Conservation (phyloP, 2,113 vertebrate genomes). For the Globicephala melas region DNA sequence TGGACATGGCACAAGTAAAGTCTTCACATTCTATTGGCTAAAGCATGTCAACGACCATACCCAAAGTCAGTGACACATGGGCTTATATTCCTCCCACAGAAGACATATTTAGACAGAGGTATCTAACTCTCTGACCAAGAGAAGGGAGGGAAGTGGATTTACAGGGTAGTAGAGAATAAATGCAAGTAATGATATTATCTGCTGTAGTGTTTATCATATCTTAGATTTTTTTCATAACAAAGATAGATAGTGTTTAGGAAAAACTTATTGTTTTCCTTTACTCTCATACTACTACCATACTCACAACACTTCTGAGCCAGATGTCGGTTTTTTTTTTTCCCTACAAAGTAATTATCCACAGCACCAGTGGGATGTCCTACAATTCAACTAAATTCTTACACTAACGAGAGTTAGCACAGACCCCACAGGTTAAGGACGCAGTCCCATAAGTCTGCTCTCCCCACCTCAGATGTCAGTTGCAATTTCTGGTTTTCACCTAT, state of each 20-base stretch:
- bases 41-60: no score
- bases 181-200: not conserved
- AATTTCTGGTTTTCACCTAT: not conserved
- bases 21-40: not conserved
- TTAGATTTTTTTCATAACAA: not conserved
- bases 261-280: not conserved
- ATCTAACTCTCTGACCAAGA: not conserved
- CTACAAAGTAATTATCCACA: not conserved
- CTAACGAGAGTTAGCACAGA: not conserved
- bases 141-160: not conserved
- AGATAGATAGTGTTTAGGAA: not conserved
- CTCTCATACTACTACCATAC: not conserved
- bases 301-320: not conserved
- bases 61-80: not conserved
- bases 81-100: not conserved
- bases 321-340: no score
- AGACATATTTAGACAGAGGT: not conserved
- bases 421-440: not conserved
- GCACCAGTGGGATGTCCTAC: not conserved
- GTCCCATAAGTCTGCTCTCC: no score
- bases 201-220: not conserved
- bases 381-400: not conserved
- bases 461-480: not conserved
- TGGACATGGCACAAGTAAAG: no score
- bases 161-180: not conserved